Evolutionary conservation across 2,797 vertebrate species (phyloP), one percentile per base, ranked within the genome.

Genomic region (Manis javanica): DNA sequence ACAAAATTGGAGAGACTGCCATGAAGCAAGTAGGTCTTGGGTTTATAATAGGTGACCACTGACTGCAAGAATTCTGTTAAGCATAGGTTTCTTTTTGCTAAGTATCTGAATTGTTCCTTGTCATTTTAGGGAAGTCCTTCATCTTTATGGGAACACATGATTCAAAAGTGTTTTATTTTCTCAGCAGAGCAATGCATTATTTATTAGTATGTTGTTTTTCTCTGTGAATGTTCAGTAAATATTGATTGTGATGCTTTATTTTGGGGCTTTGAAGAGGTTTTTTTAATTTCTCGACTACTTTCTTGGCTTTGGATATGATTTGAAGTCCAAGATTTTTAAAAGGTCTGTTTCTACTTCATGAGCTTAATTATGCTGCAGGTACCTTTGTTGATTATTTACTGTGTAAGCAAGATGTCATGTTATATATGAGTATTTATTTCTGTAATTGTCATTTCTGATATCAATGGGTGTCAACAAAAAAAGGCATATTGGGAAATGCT

Each of bases 1-100:
- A 99, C 98, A 99, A 99, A 98, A 99, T 99, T 1, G 99, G 99
- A 16, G 99, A 99, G 99, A 99, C 99, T 0, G 99, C 99, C 57
- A 99, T 99, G 99, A 99, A 99, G n/a, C 99, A 99, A 99, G 99
- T 99, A 98, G 97, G 96, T 26, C 53, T 61, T 59, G 77, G 57
- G 83, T 94, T 96, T 96, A 29, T 82, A 75, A 94, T 42, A 95
- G 91, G 26, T 92, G 78, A 57, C 55, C 42, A 42, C 10, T 95
- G 86, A 53, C 24, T 84, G 26, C 39, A 74, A 53, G 57, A 92
- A 53, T 68, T 96, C n/a, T 86, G 16, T 95, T 95, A 90, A 84
- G 90, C 15, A 55, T 10, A 42, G 21, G 13, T 71, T 94, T 96
- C 53, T 92, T 53, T 66, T 86, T 95, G 68, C n/a, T 31, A 90